Percentiles rank a stretch among this genome's conserved stretches.
phyloP scores from a whole-genome alignment of 2,888 invertebrate genomes.

The Exephanes ischioxanthus region DNA sequence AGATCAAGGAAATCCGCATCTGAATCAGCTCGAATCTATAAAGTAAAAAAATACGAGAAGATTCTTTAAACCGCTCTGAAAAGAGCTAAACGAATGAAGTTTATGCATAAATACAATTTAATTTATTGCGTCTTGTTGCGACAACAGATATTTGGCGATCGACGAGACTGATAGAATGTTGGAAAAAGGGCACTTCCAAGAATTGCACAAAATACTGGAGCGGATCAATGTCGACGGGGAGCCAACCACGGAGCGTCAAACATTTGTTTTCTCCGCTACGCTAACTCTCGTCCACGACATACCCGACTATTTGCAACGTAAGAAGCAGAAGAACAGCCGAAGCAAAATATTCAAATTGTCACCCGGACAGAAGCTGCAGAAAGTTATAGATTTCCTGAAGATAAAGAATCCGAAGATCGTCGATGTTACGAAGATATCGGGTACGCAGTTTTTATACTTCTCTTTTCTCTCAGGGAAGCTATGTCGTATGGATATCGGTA shows the following conservation, averaged over 20 bases:
- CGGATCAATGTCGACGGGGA: constrained; percentile 90
- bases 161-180: constrained; percentile 99
- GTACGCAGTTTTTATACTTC: constrained; percentile 82
- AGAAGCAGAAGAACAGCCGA: constrained; percentile 83
- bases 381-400: constrained; percentile 92
- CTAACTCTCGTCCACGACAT: constrained; percentile 96
- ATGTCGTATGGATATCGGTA: background rate
- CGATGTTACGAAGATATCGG: constrained; percentile 93
- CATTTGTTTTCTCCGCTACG: constrained; percentile 99
- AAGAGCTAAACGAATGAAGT: no score
- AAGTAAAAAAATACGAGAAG: constrained; percentile 85
- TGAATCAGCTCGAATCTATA: constrained; percentile 90
- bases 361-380: constrained; percentile 91
- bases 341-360: constrained; percentile 89
- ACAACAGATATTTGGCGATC: constrained; percentile 93
- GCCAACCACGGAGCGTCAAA: constrained; percentile 90
- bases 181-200: constrained; percentile 97
- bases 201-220: constrained; percentile 93
- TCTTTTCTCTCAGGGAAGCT: background rate
- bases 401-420: constrained; percentile 96
- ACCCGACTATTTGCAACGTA: constrained; percentile 90
- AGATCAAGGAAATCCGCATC: constrained; percentile 91
- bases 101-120: background rate
- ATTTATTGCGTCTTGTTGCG: background rate
- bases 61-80: background rate